A percentile compares a stretch with the other conserved stretches of the same genome.
Conservation (phyloP, 2,113 vertebrate species). For the Aspidoscelis tigris region DNA sequence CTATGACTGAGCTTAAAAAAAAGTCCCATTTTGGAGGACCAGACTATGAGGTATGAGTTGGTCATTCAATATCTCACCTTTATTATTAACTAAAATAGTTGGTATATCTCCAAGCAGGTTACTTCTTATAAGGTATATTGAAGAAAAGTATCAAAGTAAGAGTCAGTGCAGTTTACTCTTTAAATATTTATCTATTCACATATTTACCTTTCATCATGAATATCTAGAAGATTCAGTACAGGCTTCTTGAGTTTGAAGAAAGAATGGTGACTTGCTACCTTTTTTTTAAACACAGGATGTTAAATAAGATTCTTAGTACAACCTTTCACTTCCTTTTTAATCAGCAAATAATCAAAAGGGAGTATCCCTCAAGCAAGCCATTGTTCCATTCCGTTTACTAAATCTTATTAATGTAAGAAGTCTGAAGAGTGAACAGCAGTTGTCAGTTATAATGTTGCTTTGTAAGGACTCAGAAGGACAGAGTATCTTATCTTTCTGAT, state of each 20-base stretch:
- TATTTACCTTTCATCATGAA: neutral
- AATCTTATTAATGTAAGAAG: neutral
- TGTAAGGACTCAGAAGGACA: neutral
- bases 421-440: neutral
- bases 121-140: neutral
- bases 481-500: neutral
- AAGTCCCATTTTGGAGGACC: slow-evolving; percentile 97
- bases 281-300: neutral
- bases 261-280: neutral
- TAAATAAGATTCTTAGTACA: neutral
- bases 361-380: neutral
- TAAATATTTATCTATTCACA: slow-evolving; percentile 5
- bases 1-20: slow-evolving; percentile 92
- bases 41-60: slow-evolving; percentile 89
- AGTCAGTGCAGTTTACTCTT: neutral
- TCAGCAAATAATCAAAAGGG: neutral
- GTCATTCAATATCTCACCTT: neutral
- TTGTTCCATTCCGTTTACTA: neutral
- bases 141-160: neutral
- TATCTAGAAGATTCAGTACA: neutral
- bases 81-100: neutral
- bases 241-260: neutral
- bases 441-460: neutral
- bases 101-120: neutral
- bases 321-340: slow-evolving; percentile 17